Percentiles rank a stretch among this genome's conserved stretches.
These are phyloP conservation scores for Lutraria rhynchaena DNA, from an alignment of 1,140 invertebrate genomes.

Conservation along the genomic window DNA sequence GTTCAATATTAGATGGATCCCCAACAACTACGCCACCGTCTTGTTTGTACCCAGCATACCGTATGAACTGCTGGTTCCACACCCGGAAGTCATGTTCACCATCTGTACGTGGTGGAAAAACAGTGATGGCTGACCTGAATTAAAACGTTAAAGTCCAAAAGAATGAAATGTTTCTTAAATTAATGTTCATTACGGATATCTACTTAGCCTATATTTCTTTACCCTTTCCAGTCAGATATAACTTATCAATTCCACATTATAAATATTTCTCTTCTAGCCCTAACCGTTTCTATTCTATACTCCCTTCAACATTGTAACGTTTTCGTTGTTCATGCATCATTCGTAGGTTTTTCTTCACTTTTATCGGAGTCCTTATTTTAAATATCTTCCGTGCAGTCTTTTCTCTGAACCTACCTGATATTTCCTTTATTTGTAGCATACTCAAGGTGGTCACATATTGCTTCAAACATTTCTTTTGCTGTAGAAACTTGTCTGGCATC, in stretches of 20 bases:
- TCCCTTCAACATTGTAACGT: too few relatives aligned
- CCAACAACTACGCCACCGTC: constrained; percentile 79
- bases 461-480: constrained; percentile 97
- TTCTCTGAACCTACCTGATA: constrained; percentile 88
- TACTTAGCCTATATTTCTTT: too few relatives aligned
- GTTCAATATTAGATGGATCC: constrained; percentile 88
- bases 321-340: too few relatives aligned
- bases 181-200: too few relatives aligned
- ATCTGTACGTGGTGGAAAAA: constrained; percentile 95
- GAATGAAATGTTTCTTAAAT: too few relatives aligned
- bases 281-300: too few relatives aligned
- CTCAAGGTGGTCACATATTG: constrained; percentile 97
- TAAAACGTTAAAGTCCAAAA: background rate
- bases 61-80: constrained; percentile 94
- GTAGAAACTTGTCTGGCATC: constrained; percentile 96
- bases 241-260: too few relatives aligned
- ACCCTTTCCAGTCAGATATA: too few relatives aligned
- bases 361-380: too few relatives aligned
- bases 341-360: too few relatives aligned
- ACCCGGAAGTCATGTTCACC: constrained; percentile 92
- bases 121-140: constrained; percentile 93
- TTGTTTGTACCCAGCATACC: constrained; percentile 91
- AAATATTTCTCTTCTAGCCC: too few relatives aligned
- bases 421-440: constrained; percentile 98
- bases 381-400: too few relatives aligned